Evolutionary conservation across 2,113 vertebrate genomes (phyloP).

Genomic region (Passer domesticus): DNA sequence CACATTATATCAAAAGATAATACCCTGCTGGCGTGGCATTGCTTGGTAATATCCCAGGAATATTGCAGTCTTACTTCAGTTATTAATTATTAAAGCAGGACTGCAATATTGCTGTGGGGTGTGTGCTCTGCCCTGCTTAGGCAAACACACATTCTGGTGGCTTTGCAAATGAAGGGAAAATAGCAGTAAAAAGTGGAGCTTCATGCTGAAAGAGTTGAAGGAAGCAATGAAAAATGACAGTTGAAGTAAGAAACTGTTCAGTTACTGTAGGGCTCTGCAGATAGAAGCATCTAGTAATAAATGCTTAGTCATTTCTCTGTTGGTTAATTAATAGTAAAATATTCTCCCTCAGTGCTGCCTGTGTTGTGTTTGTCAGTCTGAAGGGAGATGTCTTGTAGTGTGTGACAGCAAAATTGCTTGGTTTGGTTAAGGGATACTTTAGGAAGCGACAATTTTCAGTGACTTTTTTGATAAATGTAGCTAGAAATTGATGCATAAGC

Average conservation of each 20-base stretch:
- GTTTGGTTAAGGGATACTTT: neutral
- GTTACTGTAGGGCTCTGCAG: neutral
- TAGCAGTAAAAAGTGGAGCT: neutral
- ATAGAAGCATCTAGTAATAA: conserved; percentile 31
- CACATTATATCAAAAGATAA: neutral
- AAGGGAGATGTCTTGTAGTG: neutral
- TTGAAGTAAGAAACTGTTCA: neutral
- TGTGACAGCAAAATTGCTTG: neutral
- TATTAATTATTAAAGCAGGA: neutral
- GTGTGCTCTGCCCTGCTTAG: neutral
- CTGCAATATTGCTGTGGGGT: neutral
- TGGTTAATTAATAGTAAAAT: conserved; percentile 48
- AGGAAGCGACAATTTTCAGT: neutral
- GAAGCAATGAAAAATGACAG: neutral
- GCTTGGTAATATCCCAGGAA: neutral
- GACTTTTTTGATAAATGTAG: neutral
- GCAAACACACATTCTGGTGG: neutral
- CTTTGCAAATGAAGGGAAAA: neutral
- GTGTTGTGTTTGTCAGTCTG: neutral
- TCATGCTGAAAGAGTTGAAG: neutral
- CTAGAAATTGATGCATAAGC: neutral
- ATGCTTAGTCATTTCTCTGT: conserved; percentile 59
- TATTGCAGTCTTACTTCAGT: neutral
- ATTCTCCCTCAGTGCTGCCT: neutral
- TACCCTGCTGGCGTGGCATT: neutral